Conservation (phyloP, 2,113 vertebrate genomes). For the Taxidea taxus region DNA sequence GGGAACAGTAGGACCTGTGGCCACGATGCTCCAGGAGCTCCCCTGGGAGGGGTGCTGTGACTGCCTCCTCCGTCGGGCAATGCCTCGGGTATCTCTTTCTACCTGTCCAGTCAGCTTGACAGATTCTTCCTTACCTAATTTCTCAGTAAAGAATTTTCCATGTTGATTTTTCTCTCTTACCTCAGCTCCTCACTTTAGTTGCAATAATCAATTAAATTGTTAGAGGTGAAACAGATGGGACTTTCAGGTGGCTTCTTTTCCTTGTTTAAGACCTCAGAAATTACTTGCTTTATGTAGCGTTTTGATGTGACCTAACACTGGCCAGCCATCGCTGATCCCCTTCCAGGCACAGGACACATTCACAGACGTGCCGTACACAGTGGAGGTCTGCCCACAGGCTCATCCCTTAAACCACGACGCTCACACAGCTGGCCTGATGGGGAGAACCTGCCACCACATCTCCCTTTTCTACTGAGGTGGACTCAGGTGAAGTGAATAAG, state of each 20-base stretch:
- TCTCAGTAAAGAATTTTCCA: neutral
- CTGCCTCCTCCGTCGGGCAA: neutral
- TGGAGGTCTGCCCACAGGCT: neutral
- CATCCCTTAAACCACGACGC: neutral
- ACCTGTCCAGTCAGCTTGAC: neutral
- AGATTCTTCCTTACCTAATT: neutral
- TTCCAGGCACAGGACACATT: fast-evolving
- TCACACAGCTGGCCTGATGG: neutral
- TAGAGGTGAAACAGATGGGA: neutral
- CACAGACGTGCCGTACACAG: neutral
- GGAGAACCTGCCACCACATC: neutral
- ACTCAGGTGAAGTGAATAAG: neutral
- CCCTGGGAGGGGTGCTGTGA: neutral
- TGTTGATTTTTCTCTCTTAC: neutral
- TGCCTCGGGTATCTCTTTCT: neutral
- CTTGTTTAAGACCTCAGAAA: neutral
- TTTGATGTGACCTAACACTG: neutral
- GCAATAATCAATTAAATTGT: neutral
- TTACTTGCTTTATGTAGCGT: neutral
- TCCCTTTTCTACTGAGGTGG: neutral
- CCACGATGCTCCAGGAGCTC: neutral
- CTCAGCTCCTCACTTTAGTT: neutral
- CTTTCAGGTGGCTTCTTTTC: neutral
- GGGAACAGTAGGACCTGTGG: neutral
- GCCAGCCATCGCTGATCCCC: neutral